phyloP scores from a whole-genome alignment of 2,888 invertebrate genomes.

The Limnephilus lunatus region DNA sequence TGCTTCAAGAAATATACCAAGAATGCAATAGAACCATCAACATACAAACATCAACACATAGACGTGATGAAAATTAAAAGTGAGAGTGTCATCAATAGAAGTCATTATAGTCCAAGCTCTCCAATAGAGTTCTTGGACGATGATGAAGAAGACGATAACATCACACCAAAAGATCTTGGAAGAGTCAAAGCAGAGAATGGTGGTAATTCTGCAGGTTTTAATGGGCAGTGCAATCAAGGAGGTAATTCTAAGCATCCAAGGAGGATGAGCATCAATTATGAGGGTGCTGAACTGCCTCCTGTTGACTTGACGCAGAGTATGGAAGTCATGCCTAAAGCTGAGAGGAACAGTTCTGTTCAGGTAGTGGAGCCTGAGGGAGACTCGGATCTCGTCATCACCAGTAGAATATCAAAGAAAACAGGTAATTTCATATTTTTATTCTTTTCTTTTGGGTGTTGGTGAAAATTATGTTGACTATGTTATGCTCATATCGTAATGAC shows the following conservation, averaged over 20 bases:
- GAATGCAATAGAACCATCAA: not conserved
- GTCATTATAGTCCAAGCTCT: conserved; percentile 48
- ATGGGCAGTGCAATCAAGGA: not conserved
- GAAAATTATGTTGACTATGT: too few relatives aligned
- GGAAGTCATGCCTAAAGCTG: conserved; percentile 40
- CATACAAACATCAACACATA: not conserved
- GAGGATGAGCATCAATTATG: conserved; percentile 35
- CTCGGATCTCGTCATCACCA: conserved; percentile 76
- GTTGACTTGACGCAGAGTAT: conserved; percentile 43
- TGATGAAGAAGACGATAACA: not conserved
- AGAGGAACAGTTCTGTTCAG: conserved; percentile 52
- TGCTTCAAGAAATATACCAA: conserved; percentile 41
- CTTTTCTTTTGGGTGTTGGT: not conserved
- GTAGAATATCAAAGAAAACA: conserved; percentile 79
- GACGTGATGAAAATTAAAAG: not conserved
- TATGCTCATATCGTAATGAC: too few relatives aligned
- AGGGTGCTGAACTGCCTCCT: conserved; percentile 31
- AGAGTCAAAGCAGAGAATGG: conserved; percentile 12
- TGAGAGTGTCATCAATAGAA: not conserved
- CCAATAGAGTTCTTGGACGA: conserved; percentile 25
- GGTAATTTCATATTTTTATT: conserved; percentile 69
- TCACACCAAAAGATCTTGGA: not conserved
- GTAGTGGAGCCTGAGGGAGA: conserved; percentile 71
- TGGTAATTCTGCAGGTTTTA: not conserved
- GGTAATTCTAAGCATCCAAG: conserved; percentile 37